Evolutionary conservation across 1,140 invertebrate genomes (phyloP).

Genomic region (Antheraea mylitta): DNA sequence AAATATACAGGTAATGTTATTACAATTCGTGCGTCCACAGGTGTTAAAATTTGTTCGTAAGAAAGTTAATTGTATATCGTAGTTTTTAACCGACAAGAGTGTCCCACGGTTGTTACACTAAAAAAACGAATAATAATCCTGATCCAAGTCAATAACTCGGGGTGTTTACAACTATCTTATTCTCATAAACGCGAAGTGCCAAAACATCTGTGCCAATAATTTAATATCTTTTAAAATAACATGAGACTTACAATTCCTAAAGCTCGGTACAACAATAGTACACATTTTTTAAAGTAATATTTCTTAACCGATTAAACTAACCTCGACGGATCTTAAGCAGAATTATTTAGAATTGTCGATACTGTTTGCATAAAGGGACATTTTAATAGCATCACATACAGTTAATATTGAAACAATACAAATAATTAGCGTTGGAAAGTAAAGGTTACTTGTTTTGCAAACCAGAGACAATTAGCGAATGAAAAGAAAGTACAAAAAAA

Average conservation of each 20-base stretch:
- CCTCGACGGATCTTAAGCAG: no score
- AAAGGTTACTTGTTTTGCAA: no score
- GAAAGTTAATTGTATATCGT: not conserved
- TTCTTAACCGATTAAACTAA: not conserved
- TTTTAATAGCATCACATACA: no score
- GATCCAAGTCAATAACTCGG: not conserved
- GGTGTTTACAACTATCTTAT: slow-evolving; percentile 2
- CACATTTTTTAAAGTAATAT: not conserved
- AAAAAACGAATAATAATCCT: not conserved
- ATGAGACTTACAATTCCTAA: not conserved
- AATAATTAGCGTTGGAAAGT: no score
- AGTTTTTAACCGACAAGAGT: not conserved
- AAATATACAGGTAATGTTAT: no score
- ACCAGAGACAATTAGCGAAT: no score
- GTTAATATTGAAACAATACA: no score
- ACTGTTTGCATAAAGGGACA: no score
- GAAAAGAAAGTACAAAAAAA: no score
- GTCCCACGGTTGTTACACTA: not conserved
- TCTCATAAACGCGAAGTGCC: slow-evolving; percentile 16
- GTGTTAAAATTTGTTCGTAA: not conserved
- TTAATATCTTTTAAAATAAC: slow-evolving; percentile 17
- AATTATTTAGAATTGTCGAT: no score
- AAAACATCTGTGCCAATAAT: slow-evolving; percentile 30
- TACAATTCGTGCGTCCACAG: no score
- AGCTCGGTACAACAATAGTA: not conserved